Percentiles rank a stretch among this genome's conserved stretches.
Conservation (phyloP, 2,113 vertebrate genomes). For the Protobothrops flavoviridis region DNA sequence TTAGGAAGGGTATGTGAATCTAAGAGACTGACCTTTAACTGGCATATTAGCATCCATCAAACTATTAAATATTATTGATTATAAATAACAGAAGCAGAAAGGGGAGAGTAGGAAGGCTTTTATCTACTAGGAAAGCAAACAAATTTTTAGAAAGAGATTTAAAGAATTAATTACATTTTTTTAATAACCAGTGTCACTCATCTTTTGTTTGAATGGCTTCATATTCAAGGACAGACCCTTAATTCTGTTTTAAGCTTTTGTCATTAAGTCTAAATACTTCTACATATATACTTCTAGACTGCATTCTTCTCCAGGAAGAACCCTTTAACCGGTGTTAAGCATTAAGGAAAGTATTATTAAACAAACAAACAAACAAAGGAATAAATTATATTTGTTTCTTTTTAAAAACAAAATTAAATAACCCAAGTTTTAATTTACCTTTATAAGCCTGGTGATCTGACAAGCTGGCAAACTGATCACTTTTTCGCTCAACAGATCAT, state of each 20-base stretch:
- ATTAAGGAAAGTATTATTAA: fast-evolving
- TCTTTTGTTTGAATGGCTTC: neutral
- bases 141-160: neutral
- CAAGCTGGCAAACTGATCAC: neutral
- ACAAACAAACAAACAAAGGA: fast-evolving
- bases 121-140: neutral
- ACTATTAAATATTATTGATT: fast-evolving
- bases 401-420: neutral
- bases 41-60: neutral
- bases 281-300: neutral
- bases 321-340: neutral
- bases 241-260: neutral
- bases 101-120: neutral
- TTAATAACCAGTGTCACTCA: neutral
- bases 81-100: neutral
- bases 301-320: neutral
- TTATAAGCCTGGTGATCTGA: neutral
- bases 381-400: neutral
- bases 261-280: neutral
- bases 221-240: neutral
- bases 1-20: neutral
- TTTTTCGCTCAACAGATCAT: neutral
- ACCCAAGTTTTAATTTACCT: too few species aligned
- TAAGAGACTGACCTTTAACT: neutral
- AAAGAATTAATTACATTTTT: constrained; percentile 4